A percentile compares a stretch with the other conserved stretches of the same genome.
These are phyloP conservation scores for Caenorhabditis afra DNA, from an alignment of 2,888 invertebrate species.

Conservation along the genomic window DNA sequence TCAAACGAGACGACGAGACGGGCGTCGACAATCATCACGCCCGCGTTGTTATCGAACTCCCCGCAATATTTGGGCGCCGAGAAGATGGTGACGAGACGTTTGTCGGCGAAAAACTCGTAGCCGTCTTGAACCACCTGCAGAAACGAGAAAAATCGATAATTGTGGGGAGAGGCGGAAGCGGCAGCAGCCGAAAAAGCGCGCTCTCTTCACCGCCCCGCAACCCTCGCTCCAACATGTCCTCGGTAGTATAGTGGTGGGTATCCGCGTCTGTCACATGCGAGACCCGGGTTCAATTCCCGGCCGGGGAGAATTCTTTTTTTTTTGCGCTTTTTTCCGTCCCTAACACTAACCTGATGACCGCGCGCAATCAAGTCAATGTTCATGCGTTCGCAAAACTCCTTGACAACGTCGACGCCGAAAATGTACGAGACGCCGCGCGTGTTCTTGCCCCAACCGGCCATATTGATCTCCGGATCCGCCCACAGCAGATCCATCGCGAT, in stretches of 20 bases:
- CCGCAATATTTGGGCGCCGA: conserved; percentile 69
- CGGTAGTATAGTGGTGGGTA: conserved; percentile 70
- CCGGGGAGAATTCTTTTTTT: conserved; percentile 59
- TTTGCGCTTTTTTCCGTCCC: background rate
- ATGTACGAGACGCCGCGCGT: conserved; percentile 65
- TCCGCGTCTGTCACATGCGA: conserved; percentile 73
- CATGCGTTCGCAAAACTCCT: conserved; percentile 66
- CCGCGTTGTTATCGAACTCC: conserved; percentile 70
- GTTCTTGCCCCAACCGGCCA: conserved; percentile 52
- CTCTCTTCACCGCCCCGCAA: no score
- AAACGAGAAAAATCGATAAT: no score
- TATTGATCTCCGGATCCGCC: conserved; percentile 66
- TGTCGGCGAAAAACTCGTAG: conserved; percentile 61
- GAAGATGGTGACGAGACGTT: conserved; percentile 63
- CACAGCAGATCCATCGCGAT: conserved; percentile 68
- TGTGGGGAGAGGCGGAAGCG: no score
- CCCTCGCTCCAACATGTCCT: conserved; percentile 27
- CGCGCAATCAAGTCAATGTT: conserved; percentile 69
- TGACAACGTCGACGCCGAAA: conserved; percentile 68
- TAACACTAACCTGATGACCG: conserved; percentile 54
- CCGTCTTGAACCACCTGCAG: conserved; percentile 65
- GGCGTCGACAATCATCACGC: conserved; percentile 64
- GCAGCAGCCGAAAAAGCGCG: no score
- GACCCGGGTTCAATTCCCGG: conserved; percentile 72
- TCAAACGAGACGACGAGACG: conserved; percentile 53